Evolutionary conservation across 2,797 vertebrate genomes (phyloP).

Genomic region (Echeneis naucrates): DNA sequence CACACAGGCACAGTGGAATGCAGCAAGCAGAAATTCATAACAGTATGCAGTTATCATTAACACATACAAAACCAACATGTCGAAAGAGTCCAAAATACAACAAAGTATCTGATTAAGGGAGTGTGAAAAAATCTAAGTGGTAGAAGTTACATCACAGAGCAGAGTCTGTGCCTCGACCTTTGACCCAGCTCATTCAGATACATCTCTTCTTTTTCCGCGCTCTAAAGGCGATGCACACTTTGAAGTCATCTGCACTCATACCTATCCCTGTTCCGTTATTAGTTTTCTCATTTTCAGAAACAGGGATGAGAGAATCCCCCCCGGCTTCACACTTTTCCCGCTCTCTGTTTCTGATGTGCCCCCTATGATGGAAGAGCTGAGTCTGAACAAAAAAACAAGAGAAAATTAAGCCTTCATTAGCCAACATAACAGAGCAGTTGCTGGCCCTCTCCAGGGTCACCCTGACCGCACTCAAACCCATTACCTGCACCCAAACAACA

Average conservation of each 20-base stretch:
- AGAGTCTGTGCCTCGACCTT: conserved; percentile 10
- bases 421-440: conserved; percentile 57
- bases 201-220: neutral
- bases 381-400: conserved; percentile 43
- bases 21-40: neutral
- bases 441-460: conserved; percentile 39
- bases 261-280: conserved; percentile 50
- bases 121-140: neutral
- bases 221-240: conserved; percentile 25
- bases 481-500: conserved; percentile 56
- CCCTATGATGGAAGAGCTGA: conserved; percentile 68
- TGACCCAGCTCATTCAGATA: conserved; percentile 27
- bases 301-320: conserved; percentile 33
- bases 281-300: conserved; percentile 62
- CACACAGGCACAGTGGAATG: neutral
- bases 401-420: conserved; percentile 70
- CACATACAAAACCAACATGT: neutral
- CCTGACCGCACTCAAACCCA: conserved; percentile 49
- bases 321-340: conserved; percentile 28
- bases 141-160: conserved; percentile 3
- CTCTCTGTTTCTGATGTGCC: conserved; percentile 38
- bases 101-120: neutral
- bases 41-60: neutral
- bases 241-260: conserved; percentile 35
- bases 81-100: neutral